A percentile compares a stretch with the other conserved stretches of the same genome.
These are phyloP conservation scores for Nemotelus nigrinus DNA, from an alignment of 2,888 invertebrate genomes.

Conservation along the genomic window DNA sequence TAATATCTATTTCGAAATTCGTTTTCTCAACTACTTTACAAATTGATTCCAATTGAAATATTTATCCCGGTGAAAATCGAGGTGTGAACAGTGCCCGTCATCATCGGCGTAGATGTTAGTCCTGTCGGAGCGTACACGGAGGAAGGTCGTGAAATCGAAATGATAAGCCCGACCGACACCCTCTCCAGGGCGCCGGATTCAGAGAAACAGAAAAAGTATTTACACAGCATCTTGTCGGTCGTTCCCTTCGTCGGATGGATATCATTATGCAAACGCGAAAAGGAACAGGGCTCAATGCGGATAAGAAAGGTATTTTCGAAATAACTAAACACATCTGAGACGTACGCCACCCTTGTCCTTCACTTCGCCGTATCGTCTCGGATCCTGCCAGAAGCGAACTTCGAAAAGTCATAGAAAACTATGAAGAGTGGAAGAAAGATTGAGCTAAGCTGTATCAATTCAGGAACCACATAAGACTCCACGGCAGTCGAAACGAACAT, in stretches of 20 bases:
- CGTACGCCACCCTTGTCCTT: neutral
- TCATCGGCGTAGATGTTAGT: neutral
- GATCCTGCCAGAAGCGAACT: no score
- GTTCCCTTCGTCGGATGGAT: constrained; percentile 1
- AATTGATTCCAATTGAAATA: constrained; percentile 45
- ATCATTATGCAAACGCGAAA: constrained; percentile 41
- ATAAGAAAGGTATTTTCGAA: constrained; percentile 32
- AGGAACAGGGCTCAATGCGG: constrained; percentile 30
- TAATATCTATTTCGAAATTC: no score
- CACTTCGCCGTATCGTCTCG: no score
- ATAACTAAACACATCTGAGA: constrained; percentile 40
- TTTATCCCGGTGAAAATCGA: constrained; percentile 44
- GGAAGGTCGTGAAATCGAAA: constrained; percentile 20
- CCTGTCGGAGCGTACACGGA: no score
- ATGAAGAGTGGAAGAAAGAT: no score
- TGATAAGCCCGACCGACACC: neutral
- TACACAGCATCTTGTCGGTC: constrained; percentile 23
- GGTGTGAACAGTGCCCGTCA: constrained; percentile 34
- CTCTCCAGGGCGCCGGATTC: neutral
- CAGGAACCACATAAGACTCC: no score
- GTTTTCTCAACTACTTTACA: constrained; percentile 23
- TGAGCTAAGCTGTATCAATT: no score
- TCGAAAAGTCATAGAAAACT: no score
- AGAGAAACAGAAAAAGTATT: constrained; percentile 3
- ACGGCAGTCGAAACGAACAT: neutral